Evolutionary conservation across 2,888 invertebrate genomes (phyloP), one percentile per base, ranked within the genome.

Genomic region (Cephus pulcher): DNA sequence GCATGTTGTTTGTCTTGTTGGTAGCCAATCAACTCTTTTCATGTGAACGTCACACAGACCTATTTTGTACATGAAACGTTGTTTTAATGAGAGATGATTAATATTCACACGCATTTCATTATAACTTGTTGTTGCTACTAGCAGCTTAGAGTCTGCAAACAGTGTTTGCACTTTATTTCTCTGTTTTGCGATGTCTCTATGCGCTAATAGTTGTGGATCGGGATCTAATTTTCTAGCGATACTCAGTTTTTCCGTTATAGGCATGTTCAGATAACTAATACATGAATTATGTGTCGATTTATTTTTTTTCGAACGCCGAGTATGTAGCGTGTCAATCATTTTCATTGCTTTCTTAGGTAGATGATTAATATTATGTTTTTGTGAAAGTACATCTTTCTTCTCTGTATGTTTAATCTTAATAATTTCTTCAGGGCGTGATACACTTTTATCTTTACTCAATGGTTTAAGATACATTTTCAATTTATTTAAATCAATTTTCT

Each of bases 31-130:
- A 6, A 30, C 32, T 9, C 32, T 74, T 37, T 71, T 56, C 56
- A 76, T 73, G 32, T 79, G 75, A 34, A 78, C 32, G 37, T 74
- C 37, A 69, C 76, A 79, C 32, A 80, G 68, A 37, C 79, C 79
- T 34, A 79, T 74, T 69, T 74, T 69, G 23, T 35, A 69, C 15
- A 80, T 40, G 34, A 80, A 80, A 56, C 37, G 69, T 70, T 80
- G 79, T 73, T 80, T 79, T 15, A 15, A 33, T 15, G 76, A 34
- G 34, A 69, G 34, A 12, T n/a, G 73, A 32, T 4, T 12, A 3
- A 75, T 71, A 23, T 56, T 56, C 56, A 56, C 23, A 34, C 74
- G 75, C n/a, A 71, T 74, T 70, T 79, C 74, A 34, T 75, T 80
- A 30, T 69, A 73, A 69, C 74, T 71, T 35, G 78, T 75, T 56